Evolutionary conservation across 2,888 invertebrate genomes (phyloP).

Genomic region (Mesodorylaimus sp.): DNA sequence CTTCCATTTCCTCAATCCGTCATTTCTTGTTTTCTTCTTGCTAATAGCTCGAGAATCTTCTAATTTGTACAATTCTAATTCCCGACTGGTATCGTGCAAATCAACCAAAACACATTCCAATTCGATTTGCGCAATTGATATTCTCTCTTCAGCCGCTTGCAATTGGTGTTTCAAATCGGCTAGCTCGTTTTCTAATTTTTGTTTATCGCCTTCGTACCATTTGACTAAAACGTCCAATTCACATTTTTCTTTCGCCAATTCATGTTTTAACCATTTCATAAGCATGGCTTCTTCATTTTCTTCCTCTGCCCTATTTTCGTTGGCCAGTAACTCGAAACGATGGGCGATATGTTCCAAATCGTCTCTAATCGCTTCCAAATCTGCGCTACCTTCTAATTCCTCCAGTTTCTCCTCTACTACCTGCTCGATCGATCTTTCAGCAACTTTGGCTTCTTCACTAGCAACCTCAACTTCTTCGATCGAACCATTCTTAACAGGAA

Average conservation of each 20-base stretch:
- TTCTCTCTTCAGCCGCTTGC: background rate
- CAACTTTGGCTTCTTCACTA: too few species aligned
- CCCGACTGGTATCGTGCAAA: conserved; percentile 14
- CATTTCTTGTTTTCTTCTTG: too few species aligned
- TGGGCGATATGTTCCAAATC: background rate
- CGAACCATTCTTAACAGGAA: too few species aligned
- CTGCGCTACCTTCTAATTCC: too few species aligned
- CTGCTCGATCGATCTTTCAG: too few species aligned
- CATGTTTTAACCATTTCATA: conserved; percentile 9
- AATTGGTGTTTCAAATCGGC: background rate
- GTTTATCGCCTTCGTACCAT: conserved; percentile 17
- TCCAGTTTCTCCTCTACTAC: too few species aligned
- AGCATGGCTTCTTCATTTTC: background rate
- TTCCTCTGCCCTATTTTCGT: too few species aligned
- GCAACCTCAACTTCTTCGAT: too few species aligned
- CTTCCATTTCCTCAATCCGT: too few species aligned
- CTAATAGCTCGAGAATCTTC: too few species aligned
- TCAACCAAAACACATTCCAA: conserved; percentile 6
- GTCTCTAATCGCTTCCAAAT: background rate
- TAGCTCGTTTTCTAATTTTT: conserved; percentile 16
- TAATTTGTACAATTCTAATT: conserved; percentile 16
- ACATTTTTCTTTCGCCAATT: conserved; percentile 8
- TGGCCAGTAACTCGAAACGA: background rate
- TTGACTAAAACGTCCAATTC: conserved; percentile 8
- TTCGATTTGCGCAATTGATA: background rate